Evolutionary conservation across 92 coral and sea anemone genomes (phyloP), one percentile per base, ranked within the genome.

Genomic region (Epizoanthus stellaris): DNA sequence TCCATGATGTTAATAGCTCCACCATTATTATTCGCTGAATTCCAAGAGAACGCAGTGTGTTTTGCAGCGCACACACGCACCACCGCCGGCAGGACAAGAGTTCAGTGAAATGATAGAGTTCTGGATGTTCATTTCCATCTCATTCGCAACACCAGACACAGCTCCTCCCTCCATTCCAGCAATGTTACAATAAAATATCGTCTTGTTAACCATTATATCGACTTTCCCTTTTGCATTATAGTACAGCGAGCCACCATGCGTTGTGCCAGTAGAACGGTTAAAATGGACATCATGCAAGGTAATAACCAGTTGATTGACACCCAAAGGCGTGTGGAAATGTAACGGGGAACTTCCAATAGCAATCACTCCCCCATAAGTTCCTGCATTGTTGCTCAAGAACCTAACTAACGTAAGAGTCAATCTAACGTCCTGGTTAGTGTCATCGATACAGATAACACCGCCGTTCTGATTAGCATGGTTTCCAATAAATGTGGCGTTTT

Each of bases 171-270:
- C 10, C 10, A 23, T 8, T 7, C 73, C 84, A 43, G 73, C 84
- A 1, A 0, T 20, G 19, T 66, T 62, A 14, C 3, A 6, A 49
- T 60, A 42, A 52, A 80, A 80, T 36, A 40, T 40, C 45, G 59
- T 25, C 2, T 43, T 38, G 30, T 0, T 62, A 16, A 66, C 40
- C 42, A 17, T 62, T 30, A 80, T 30, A 63, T 14, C 36, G 3
- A 38, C n/a, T 40, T 80, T 62, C 17, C 21, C 56, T 17, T 49
- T 80, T 62, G 84, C 60, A 11, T 66, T 66, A 15, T 59, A 42
- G 59, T 80, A 80, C 73, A 80, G 2, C 12, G 73, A 62, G 9
- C 84, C 84, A 21, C 84, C 84, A 40, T 38, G n/a, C 42, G 90
- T 74, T 61, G 60, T 52, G 39, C 10, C 8, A 5, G 8, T 7